phyloP scores from a whole-genome alignment of 2,797 vertebrate genomes.

The Thunnus albacares region DNA sequence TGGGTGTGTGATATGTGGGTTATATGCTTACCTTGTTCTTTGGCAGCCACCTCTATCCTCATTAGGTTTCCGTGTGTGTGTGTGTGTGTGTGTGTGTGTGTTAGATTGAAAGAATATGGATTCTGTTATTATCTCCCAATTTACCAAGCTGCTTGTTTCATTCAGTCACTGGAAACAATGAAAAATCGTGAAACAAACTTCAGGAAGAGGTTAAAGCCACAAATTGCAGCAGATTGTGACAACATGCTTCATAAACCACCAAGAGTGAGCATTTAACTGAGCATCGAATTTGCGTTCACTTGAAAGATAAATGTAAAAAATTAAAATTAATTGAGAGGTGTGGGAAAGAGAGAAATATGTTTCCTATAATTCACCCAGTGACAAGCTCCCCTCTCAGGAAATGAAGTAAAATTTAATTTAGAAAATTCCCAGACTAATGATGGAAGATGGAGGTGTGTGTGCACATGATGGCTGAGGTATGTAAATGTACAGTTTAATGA shows the following conservation, averaged over 20 bases:
- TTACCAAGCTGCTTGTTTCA: constrained; percentile 16
- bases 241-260: neutral
- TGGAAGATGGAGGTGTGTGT: constrained; percentile 29
- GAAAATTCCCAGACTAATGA: constrained; percentile 39
- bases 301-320: constrained; percentile 5
- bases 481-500: constrained; percentile 43
- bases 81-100: constrained; percentile 17
- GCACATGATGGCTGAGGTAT: constrained; percentile 34
- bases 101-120: constrained; percentile 26
- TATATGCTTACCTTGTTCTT: constrained; percentile 45
- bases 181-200: constrained; percentile 13
- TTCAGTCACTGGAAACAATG: constrained; percentile 24
- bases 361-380: constrained; percentile 34
- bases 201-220: constrained; percentile 18
- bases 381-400: constrained; percentile 39
- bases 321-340: constrained; percentile 1
- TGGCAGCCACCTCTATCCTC: constrained; percentile 47
- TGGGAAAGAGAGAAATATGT: constrained; percentile 3
- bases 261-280: neutral
- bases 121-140: constrained; percentile 39
- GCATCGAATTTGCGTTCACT: constrained; percentile 2
- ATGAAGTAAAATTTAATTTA: constrained; percentile 63
- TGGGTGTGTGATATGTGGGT: constrained; percentile 6
- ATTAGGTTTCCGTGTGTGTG: constrained; percentile 20
- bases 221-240: constrained; percentile 23